Percentiles rank a stretch among this genome's conserved stretches.
phyloP scores from a whole-genome alignment of 2,888 invertebrate genomes.

The Chesias legatella region DNA sequence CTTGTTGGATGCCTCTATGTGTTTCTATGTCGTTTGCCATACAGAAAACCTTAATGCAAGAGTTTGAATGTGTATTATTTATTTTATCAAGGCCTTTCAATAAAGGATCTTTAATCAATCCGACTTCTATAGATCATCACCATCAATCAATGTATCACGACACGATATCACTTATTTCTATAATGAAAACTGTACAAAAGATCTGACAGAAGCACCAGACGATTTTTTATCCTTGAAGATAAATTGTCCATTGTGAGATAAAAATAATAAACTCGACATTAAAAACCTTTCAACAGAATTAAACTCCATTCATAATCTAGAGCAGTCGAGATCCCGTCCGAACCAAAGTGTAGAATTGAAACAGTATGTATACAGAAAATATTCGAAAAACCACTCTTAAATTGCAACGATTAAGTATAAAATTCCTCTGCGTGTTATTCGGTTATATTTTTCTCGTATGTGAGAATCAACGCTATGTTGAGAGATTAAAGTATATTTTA shows the following conservation, averaged over 20 bases:
- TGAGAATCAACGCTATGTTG: conserved; percentile 14
- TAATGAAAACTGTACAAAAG: conserved; percentile 5
- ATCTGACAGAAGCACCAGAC: background rate
- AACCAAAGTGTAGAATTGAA: conserved; percentile 29
- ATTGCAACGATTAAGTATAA: background rate
- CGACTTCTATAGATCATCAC: too few species aligned
- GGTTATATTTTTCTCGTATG: conserved; percentile 3
- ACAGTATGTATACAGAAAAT: too few species aligned
- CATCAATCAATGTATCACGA: too few species aligned
- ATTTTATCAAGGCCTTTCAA: too few species aligned
- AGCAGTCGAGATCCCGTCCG: conserved; percentile 37
- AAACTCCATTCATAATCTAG: conserved; percentile 45
- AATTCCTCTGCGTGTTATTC: conserved; percentile 11
- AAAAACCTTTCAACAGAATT: conserved; percentile 37
- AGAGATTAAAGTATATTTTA: conserved; percentile 15
- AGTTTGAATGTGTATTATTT: too few species aligned
- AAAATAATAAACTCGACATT: conserved; percentile 26
- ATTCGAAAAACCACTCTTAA: conserved; percentile 20
- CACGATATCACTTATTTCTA: background rate
- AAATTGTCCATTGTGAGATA: conserved; percentile 23
- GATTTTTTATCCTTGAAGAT: conserved; percentile 6
- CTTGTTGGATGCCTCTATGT: too few species aligned
- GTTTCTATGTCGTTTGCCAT: too few species aligned
- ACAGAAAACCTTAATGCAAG: too few species aligned
- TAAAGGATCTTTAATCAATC: too few species aligned